A percentile compares a stretch with the other conserved stretches of the same genome.
These are phyloP conservation scores for Thalassophryne amazonica DNA, from an alignment of 2,797 vertebrate genomes.

Conservation along the genomic window DNA sequence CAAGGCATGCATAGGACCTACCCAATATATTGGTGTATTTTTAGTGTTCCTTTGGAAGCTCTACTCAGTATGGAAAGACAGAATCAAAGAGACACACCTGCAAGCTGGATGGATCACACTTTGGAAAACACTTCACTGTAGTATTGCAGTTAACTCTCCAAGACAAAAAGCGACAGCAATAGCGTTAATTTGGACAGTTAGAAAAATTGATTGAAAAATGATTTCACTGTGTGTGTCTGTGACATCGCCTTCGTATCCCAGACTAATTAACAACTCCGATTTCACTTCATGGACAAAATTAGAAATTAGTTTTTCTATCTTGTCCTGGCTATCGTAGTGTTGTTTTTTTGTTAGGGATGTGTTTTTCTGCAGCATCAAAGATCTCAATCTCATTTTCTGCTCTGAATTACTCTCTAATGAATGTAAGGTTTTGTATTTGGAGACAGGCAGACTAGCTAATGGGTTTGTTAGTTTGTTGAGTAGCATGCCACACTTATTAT, in stretches of 20 bases:
- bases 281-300: slow-evolving; percentile 66
- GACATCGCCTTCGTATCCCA: slow-evolving; percentile 39
- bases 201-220: slow-evolving; percentile 34
- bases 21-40: too few relatives aligned
- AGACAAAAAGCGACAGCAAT: slow-evolving; percentile 25
- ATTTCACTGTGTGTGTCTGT: slow-evolving; percentile 21
- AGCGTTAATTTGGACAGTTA: slow-evolving; percentile 17
- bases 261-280: slow-evolving; percentile 60
- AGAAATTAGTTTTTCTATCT: slow-evolving; percentile 64
- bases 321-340: slow-evolving; percentile 34
- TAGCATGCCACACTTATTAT: slow-evolving; percentile 75
- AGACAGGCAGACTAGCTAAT: slow-evolving; percentile 74
- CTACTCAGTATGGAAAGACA: slow-evolving; percentile 4
- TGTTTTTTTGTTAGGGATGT: slow-evolving; percentile 28
- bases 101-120: slow-evolving; percentile 42
- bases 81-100: slow-evolving; percentile 31
- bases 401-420: slow-evolving; percentile 77
- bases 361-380: slow-evolving; percentile 65
- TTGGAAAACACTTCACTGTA: too few relatives aligned
- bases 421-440: slow-evolving; percentile 75
- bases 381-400: slow-evolving; percentile 79
- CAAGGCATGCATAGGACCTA: too few relatives aligned
- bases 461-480: slow-evolving; percentile 78
- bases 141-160: too few relatives aligned
- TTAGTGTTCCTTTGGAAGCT: too few relatives aligned